Evolutionary conservation across 2,113 vertebrate genomes (phyloP), one percentile per base, ranked within the genome.

Genomic region (Mustela nigripes): DNA sequence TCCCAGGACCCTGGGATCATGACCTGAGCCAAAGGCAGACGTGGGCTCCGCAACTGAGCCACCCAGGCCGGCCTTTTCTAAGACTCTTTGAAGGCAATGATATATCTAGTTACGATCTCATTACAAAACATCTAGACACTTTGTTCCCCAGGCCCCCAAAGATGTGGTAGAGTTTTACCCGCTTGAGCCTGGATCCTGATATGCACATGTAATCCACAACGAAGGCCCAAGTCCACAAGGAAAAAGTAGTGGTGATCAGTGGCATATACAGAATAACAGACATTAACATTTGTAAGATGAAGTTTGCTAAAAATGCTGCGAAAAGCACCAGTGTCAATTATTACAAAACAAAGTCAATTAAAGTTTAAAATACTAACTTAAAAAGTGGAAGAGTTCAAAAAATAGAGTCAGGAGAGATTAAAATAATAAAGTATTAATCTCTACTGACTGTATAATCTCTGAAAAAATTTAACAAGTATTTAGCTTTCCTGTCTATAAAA

Each of bases 181-280:
- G 39, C 31, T 33, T 0, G 28, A 87, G 45, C 53, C 19, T 45
- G 39, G 71, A 36, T 15, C 5, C 60, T 39, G 4, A 7, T 11
- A 6, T 0, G 6, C 11, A n/a, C 2, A 7, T 0, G 3, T 5
- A 56, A 71, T 22, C 48, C 56, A 65, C 4, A 4, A 9, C 26
- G 11, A 69, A 82, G 80, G 33, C 53, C 19, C 42, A 39, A 16
- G 50, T 45, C 45, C 21, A 36, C 7, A 62, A 91, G 65, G 56
- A 83, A 42, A 87, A 14, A 24, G 9, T 28, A 24, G 45, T 0
- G 12, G 26, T 22, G 74, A 81, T 50, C 15, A 36, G 67, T 2
- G 33, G 74, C 0, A 0, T 1, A n/a, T 31, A 78, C 19, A 76
- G 73, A 79, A 69, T 50, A 86, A 74, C 0, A 26, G 48, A 74